A percentile compares a stretch with the other conserved stretches of the same genome.
Evolutionary conservation across 2,797 vertebrate species (phyloP).

Genomic region (Melanotaenia pygmaea): DNA sequence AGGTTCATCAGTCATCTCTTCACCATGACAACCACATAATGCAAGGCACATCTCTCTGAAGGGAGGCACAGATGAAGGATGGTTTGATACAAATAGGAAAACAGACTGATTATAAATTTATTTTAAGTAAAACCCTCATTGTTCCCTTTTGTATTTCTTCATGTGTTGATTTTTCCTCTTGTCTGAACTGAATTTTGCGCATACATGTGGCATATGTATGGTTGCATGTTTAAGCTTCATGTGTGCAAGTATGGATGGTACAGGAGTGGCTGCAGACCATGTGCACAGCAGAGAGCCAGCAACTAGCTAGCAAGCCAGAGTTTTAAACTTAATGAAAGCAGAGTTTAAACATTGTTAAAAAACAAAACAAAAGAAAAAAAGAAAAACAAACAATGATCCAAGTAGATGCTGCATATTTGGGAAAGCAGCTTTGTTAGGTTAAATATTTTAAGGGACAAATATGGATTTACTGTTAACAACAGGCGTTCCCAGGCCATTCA

Average conservation of each 20-base stretch:
- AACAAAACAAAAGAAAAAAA: no score
- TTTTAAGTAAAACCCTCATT: neutral
- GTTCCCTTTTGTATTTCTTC: neutral
- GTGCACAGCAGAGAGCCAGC: neutral
- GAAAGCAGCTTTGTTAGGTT: neutral
- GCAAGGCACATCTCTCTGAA: constrained; percentile 25
- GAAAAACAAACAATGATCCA: no score
- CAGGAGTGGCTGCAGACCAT: neutral
- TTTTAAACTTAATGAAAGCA: neutral
- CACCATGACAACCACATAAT: constrained; percentile 63
- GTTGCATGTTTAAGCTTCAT: no score
- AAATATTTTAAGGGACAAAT: neutral
- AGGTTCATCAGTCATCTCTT: constrained; percentile 30
- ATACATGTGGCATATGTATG: neutral
- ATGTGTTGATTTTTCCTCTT: neutral
- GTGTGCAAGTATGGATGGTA: neutral
- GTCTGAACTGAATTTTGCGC: neutral
- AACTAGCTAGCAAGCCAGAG: neutral
- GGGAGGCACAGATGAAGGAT: constrained; percentile 31
- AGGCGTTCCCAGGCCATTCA: no score
- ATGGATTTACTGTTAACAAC: neutral
- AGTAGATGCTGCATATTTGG: neutral
- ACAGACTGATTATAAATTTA: neutral
- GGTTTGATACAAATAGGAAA: constrained; percentile 28
- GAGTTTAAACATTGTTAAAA: neutral